These are phyloP conservation scores for Aleiodes leptofemur DNA, from an alignment of 2,888 invertebrate genomes.

Conservation along the genomic window DNA sequence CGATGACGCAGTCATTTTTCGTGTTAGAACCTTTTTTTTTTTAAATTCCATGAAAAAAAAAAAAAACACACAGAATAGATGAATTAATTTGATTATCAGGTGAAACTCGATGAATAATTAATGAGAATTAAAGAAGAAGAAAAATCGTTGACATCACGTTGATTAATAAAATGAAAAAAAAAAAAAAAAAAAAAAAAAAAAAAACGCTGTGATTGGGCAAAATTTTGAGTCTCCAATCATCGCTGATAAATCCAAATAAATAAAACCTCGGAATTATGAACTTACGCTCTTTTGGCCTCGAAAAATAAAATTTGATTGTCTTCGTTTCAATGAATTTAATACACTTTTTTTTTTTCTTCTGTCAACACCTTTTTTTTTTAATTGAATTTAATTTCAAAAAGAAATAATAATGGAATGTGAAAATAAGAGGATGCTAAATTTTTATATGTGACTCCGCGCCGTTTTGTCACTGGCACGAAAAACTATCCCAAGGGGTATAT, in stretches of 20 bases:
- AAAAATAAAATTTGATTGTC: not conserved
- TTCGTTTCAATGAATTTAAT: not conserved
- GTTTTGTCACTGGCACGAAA: constrained; percentile 38
- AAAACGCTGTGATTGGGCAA: no score
- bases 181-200: no score
- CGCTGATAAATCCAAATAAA: no score
- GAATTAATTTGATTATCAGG: not conserved
- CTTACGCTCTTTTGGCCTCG: no score
- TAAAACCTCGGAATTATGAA: no score
- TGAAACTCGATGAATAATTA: not conserved
- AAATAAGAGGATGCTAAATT: constrained; percentile 40
- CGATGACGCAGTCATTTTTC: constrained; percentile 75
- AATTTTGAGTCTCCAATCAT: no score
- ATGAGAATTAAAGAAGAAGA: constrained; percentile 7
- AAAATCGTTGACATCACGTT: constrained; percentile 26
- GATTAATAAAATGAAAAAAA: no score
- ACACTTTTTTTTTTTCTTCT: not conserved
- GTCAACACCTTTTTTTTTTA: not conserved
- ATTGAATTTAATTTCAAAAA: not conserved
- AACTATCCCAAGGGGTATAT: constrained; percentile 9
- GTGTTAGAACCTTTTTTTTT: constrained; percentile 70
- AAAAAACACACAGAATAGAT: not conserved
- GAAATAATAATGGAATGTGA: not conserved
- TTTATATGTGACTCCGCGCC: constrained; percentile 33
- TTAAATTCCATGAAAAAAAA: not conserved